A percentile compares a stretch with the other conserved stretches of the same genome.
Evolutionary conservation across 2,113 vertebrate genomes (phyloP).

Genomic region (Festucalex cinctus): DNA sequence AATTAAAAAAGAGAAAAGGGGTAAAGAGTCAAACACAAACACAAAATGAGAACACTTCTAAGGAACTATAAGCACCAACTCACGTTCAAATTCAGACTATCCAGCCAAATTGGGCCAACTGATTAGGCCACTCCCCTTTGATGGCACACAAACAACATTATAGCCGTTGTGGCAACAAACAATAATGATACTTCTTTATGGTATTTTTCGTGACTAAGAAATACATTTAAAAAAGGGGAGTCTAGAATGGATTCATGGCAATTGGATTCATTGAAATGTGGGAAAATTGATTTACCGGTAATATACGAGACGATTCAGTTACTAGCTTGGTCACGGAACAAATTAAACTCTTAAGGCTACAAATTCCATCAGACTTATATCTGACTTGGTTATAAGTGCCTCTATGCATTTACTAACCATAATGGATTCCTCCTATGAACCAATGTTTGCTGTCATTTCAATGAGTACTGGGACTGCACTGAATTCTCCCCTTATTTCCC

Average conservation of each 20-base stretch:
- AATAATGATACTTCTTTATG: no score
- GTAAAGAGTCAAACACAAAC: no score
- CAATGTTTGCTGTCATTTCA: slow-evolving; percentile 22
- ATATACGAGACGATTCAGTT: background rate
- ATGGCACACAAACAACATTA: no score
- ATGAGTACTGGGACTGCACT: slow-evolving; percentile 5
- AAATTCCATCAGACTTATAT: background rate
- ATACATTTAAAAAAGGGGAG: no score
- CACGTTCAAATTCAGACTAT: no score
- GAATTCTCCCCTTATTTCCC: slow-evolving; percentile 30
- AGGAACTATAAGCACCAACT: no score
- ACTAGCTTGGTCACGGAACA: background rate
- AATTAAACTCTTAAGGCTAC: background rate
- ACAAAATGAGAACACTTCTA: no score
- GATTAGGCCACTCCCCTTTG: no score
- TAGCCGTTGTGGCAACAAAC: no score
- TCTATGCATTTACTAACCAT: background rate
- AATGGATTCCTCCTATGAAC: background rate
- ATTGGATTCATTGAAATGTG: background rate
- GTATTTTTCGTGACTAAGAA: no score
- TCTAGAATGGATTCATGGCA: background rate
- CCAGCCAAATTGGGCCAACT: no score
- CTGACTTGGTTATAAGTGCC: background rate
- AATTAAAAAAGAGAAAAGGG: no score
- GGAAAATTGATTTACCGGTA: background rate